Evolutionary conservation across 1,140 invertebrate genomes (phyloP), one percentile per base, ranked within the genome.

Genomic region (Choristoneura fumiferana): DNA sequence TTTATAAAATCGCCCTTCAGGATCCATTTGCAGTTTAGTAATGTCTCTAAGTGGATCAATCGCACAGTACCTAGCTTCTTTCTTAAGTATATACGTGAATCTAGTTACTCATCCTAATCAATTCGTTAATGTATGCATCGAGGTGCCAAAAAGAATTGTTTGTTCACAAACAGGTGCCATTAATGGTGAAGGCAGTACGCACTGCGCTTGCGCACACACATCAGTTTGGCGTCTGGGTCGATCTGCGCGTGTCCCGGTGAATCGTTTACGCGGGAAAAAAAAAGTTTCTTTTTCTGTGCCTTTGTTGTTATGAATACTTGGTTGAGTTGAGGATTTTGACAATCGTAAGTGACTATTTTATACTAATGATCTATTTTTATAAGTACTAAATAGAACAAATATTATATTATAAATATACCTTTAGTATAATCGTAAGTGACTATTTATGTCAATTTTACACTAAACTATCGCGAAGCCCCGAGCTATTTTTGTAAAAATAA

Each of bases 141-240:
- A 49, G 17, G 43, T 49, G 43, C 43, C 43, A 29, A 49, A 49
- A 49, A 49, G 43, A 29, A 18, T 22, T 49, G 43, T 49, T 49
- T 49, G 43, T 18, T 29, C 43, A 22, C 43, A 49, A 49, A 49
- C 43, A 49, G 18, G 43, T 49, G 43, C 10, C 43, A 45, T 45
- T 45, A 49, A 49, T 49, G 22, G 43, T 49, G 43, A 29, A 49
- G 43, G 18, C 43, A 49, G 43, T 18, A 49, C 9, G 22, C 43
- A 49, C 22, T 49, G 18, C 43, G 43, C 18, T 22, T 22, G 43
- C 18, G 18, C 22, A 22, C 17, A 12, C 43, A 18, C 17, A 18
- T 13, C 18, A 17, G 43, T 29, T 12, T 29, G 22, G 22, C 2
- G 22, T 6, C 6, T 29, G 22, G 22, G 22, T 3, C 22, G 22